phyloP scores from a whole-genome alignment of 2,113 vertebrate species.

The Crotophaga sulcirostris region DNA sequence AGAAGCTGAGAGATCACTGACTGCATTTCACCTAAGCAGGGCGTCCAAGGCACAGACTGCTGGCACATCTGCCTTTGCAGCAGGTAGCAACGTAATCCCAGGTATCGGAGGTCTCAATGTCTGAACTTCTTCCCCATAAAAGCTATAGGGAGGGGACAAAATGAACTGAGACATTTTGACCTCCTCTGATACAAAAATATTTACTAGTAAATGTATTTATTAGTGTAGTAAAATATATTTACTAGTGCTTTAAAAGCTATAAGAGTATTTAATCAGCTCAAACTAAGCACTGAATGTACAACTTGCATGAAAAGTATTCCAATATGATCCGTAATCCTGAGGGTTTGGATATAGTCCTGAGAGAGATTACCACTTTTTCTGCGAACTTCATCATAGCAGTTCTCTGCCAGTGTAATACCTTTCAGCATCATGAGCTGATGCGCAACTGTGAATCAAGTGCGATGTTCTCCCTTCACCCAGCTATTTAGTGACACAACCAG shows the following conservation, averaged over 20 bases:
- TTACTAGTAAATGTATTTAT: not conserved
- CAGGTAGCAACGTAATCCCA: not conserved
- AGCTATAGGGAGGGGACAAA: not conserved
- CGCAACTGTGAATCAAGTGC: not conserved
- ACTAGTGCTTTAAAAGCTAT: not conserved
- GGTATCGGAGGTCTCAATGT: not conserved
- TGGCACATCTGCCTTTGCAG: not conserved
- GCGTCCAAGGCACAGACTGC: not conserved
- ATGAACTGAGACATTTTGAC: not conserved
- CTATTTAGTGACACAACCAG: not conserved
- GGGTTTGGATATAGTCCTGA: too few species aligned
- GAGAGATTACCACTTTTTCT: not conserved
- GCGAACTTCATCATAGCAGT: not conserved
- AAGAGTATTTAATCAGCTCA: not conserved
- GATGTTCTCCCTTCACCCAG: not conserved
- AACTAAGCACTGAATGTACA: fast-evolving
- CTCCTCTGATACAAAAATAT: not conserved
- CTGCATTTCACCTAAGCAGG: not conserved
- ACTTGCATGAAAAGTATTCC: not conserved
- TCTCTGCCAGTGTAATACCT: not conserved
- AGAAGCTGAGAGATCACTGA: not conserved
- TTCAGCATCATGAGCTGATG: not conserved
- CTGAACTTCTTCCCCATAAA: not conserved
- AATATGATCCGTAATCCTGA: too few species aligned
- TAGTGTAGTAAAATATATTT: not conserved